Base-by-base conservation (phyloP, 2,113 vertebrate genomes). In the Rhynchopsitta pachyrhyncha region DNA sequence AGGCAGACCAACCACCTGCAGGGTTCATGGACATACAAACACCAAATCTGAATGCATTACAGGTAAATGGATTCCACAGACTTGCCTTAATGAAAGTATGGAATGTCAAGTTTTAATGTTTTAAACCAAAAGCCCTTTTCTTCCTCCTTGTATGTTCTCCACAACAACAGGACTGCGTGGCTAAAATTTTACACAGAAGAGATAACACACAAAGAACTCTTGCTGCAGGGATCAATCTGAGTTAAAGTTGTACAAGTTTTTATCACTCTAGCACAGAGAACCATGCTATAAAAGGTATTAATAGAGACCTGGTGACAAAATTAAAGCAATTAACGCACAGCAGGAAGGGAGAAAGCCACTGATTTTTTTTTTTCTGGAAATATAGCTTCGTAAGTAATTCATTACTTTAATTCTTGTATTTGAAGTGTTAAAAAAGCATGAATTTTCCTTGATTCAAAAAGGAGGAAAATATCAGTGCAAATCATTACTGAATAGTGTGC, bases 361-460 rank as follows among this genome's bases (percentile, higher is more conserved):
- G 5, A 11, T 35, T 33, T 42, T 60, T 33, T 42, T 60, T 42
- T 44, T 90, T 27, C 42, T 29, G 17, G 35, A 71, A 67, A 82
- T 29, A 55, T 10, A 49, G 42, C 8, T 59, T 41, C 0, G 0
- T 35, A 76, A 86, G 46, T 42, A 74, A 70, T 41, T 78, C 0
- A 24, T 49, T 0, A 66, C 9, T 8, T 60, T 13, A 42, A 63
- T 64, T 82, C 79, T 47, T 66, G 2, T 37, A 66, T 67, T 41
- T 78, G 8, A 84, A 63, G 19, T 46, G n/a, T 63, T 70, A 47
- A 67, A 79, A 69, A 63, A 1, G 11, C 5, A 15, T 53, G 9
- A 8, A 55, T 87, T 78, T 82, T 91, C 42, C 31, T 82, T 55
- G 15, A 63, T 75, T 71, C 42, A 42, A 35, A 71, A 86, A 35